Evolutionary conservation across 2,797 vertebrate species (phyloP).

Genomic region (Cossypha dichroa): DNA sequence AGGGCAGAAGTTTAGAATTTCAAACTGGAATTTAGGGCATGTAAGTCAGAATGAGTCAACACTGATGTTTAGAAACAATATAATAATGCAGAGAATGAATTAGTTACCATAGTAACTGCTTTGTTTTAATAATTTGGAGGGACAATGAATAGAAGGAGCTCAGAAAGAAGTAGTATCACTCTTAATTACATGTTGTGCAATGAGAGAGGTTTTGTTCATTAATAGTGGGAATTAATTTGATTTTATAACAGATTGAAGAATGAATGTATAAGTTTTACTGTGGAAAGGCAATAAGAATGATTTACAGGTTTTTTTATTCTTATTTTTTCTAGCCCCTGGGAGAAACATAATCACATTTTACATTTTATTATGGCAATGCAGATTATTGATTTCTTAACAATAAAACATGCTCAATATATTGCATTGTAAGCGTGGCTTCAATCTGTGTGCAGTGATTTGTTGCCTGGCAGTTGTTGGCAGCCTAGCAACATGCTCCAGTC

Average conservation of each 20-base stretch:
- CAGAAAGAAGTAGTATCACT: constrained; percentile 57
- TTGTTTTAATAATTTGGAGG: constrained; percentile 73
- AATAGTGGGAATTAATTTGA: constrained; percentile 62
- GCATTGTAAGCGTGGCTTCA: constrained; percentile 12
- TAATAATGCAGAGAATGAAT: constrained; percentile 67
- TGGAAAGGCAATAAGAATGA: not conserved
- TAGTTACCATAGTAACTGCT: constrained; percentile 72
- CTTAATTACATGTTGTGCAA: constrained; percentile 67
- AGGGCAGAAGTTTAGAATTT: constrained; percentile 59
- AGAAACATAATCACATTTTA: not conserved
- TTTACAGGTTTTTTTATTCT: not conserved
- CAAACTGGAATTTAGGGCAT: constrained; percentile 64
- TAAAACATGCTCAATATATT: constrained; percentile 19
- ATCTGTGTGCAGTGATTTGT: constrained; percentile 27
- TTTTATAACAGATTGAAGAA: constrained; percentile 40
- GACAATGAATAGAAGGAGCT: constrained; percentile 53
- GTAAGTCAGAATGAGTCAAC: constrained; percentile 23
- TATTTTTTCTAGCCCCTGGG: not conserved
- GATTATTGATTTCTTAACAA: constrained; percentile 42
- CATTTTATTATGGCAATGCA: constrained; percentile 16
- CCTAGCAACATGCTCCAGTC: constrained; percentile 45
- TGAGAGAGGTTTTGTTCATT: constrained; percentile 44
- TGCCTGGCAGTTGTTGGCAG: constrained; percentile 60
- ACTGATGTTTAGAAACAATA: constrained; percentile 64
- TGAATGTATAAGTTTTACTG: not conserved